Evolutionary conservation across 2,888 invertebrate genomes (phyloP).

Genomic region (Cantharis nigra): DNA sequence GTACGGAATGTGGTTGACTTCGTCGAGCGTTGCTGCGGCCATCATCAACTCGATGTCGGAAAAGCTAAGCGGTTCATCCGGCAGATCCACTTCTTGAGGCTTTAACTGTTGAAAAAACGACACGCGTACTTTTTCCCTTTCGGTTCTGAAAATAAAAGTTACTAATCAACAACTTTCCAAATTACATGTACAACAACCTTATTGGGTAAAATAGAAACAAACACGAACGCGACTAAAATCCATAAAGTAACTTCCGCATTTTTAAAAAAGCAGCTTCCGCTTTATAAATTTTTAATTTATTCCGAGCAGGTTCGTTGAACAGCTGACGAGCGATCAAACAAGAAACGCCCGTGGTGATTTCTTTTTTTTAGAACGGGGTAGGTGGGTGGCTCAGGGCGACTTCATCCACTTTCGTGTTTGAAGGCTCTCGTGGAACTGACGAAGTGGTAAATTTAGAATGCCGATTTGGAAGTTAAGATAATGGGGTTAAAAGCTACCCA

Average conservation of each 20-base stretch:
- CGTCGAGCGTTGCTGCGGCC: constrained; percentile 50
- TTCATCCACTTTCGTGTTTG: not conserved
- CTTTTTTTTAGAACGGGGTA: not conserved
- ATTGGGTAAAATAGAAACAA: constrained; percentile 1
- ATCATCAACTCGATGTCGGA: constrained; percentile 57
- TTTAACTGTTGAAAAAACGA: constrained; percentile 83
- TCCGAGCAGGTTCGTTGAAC: not conserved
- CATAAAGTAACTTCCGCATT: not conserved
- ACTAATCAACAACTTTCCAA: not conserved
- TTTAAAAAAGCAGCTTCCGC: not conserved
- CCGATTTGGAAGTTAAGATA: not conserved
- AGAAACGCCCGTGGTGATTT: not conserved
- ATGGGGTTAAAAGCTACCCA: not conserved
- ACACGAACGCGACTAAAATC: not conserved
- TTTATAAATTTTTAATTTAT: not conserved
- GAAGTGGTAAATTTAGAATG: not conserved
- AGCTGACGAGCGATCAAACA: not conserved
- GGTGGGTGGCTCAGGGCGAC: not conserved
- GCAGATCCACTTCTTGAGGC: constrained; percentile 69
- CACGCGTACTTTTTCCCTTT: constrained; percentile 79
- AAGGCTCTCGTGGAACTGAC: not conserved
- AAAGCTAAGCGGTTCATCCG: constrained; percentile 61
- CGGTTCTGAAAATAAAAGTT: constrained; percentile 64
- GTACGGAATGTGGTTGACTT: constrained; percentile 59
- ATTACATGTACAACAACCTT: not conserved